Evolutionary conservation across 2,113 vertebrate genomes (phyloP).

Genomic region (Protobothrops flavoviridis): DNA sequence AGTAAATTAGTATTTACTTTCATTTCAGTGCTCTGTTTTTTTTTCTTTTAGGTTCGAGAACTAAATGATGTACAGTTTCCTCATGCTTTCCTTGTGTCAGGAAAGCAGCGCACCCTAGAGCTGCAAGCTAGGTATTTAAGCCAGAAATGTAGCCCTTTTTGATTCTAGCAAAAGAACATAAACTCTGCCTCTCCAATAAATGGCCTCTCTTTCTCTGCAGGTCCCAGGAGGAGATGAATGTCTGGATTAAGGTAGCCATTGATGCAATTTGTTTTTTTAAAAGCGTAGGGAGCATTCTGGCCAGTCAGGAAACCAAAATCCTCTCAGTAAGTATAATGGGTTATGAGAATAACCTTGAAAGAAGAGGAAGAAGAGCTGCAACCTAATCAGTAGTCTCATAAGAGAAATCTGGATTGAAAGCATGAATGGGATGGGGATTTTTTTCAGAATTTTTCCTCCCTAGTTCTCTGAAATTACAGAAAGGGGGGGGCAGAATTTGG

Average conservation of each 20-base stretch:
- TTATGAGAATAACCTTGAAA: background rate
- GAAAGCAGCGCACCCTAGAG: slow-evolving; percentile 71
- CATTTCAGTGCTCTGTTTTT: background rate
- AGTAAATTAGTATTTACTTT: background rate
- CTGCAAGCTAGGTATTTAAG: slow-evolving; percentile 69
- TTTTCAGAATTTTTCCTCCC: background rate
- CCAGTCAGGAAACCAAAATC: background rate
- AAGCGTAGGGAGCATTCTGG: no score
- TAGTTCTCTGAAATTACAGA: background rate
- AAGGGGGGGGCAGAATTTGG: background rate
- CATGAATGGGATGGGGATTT: background rate
- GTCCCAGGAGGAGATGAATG: slow-evolving; percentile 69
- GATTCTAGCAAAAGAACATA: fast-evolving
- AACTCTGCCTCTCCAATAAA: background rate
- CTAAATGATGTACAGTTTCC: slow-evolving; percentile 64
- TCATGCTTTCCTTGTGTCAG: slow-evolving; percentile 74
- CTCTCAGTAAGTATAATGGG: background rate
- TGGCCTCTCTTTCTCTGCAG: slow-evolving; percentile 48
- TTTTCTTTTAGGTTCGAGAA: slow-evolving; percentile 65
- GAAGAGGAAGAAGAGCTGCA: background rate
- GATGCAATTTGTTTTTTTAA: background rate
- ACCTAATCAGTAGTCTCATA: background rate
- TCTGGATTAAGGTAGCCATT: slow-evolving; percentile 71
- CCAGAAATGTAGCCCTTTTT: fast-evolving
- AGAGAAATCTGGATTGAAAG: background rate